Base-by-base conservation (phyloP, 2,797 vertebrate species). In the Gephyroberyx darwinii region DNA sequence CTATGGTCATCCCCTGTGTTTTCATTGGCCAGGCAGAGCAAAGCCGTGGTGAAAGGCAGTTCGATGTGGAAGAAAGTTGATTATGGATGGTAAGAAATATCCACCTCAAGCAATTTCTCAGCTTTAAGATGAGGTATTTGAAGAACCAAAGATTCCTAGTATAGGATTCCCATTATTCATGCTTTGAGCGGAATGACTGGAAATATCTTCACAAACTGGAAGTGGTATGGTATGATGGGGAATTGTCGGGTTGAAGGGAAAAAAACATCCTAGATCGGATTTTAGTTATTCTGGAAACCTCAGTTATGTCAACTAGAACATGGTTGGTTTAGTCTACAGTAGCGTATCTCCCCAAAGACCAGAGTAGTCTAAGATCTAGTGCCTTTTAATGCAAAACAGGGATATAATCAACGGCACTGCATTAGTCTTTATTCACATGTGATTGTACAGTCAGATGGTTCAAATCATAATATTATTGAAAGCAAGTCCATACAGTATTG, bases 101-200 rank as follows among this genome's bases (percentile, higher is more conserved):
- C 69, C 74, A 82, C 74, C 87, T 91, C 87, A 86, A 88, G 80
- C 80, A 88, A 91, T 90, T 86, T 88, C 79, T 84, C 74, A 86
- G 86, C 78, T 89, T 86, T 87, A 88, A 87, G 75, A 89, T 69
- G 72, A 80, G 69, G 68, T 64, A 77, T 75, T 84, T 8, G 31
- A 65, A 85, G 65, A 77, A 84, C 82, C 84, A 89, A 84, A 84
- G 79, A 83, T 87, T 86, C 75, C 77, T 73, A 71, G 73, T 71
- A 85, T 77, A 88, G 78, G 73, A 86, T 81, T 82, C 74, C 65
- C 75, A 84, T 86, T 82, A 83, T 81, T 91, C 76, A 90, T 87
- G 78, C 77, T 67, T 75, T 71, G 71, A 90, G 74, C 65, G 75
- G 78, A 86, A 87, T 84, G 89, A 88, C 83, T 86, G 80, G 82